phyloP scores from a whole-genome alignment of 2,888 invertebrate species.

The Petrophora chlorosata region DNA sequence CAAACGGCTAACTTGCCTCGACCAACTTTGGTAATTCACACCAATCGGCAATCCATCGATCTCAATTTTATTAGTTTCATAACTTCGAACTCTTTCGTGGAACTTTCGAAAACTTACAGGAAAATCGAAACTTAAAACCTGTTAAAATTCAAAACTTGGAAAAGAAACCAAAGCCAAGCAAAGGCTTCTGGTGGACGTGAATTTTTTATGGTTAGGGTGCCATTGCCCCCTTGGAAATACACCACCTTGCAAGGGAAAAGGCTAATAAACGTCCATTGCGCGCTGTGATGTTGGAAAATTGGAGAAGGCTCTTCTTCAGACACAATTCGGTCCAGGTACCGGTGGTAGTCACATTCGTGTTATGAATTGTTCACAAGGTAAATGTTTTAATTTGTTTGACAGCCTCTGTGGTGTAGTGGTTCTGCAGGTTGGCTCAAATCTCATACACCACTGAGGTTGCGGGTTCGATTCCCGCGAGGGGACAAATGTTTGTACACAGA shows the following conservation, averaged over 20 bases:
- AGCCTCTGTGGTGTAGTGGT: no score
- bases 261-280: slow-evolving; percentile 68
- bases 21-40: slow-evolving; percentile 30
- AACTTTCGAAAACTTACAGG: neutral
- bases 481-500: no score
- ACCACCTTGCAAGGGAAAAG: slow-evolving; percentile 68
- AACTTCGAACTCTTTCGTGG: slow-evolving; percentile 15
- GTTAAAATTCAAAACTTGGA: slow-evolving; percentile 58
- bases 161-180: slow-evolving; percentile 55
- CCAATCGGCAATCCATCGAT: slow-evolving; percentile 27
- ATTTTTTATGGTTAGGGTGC: slow-evolving; percentile 75
- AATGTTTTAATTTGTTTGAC: no score
- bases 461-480: no score
- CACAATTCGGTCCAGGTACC: no score
- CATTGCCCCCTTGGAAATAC: slow-evolving; percentile 70
- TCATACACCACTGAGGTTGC: no score
- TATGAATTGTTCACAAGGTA: no score
- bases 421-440: no score
- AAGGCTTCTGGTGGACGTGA: slow-evolving; percentile 61
- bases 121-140: slow-evolving; percentile 35
- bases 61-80: slow-evolving; percentile 28
- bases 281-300: slow-evolving; percentile 31
- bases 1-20: slow-evolving; percentile 12
- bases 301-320: slow-evolving; percentile 46
- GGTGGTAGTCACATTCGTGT: neutral